These are phyloP conservation scores for Strigamia crassipes DNA, from an alignment of 2,888 invertebrate species.

Conservation along the genomic window DNA sequence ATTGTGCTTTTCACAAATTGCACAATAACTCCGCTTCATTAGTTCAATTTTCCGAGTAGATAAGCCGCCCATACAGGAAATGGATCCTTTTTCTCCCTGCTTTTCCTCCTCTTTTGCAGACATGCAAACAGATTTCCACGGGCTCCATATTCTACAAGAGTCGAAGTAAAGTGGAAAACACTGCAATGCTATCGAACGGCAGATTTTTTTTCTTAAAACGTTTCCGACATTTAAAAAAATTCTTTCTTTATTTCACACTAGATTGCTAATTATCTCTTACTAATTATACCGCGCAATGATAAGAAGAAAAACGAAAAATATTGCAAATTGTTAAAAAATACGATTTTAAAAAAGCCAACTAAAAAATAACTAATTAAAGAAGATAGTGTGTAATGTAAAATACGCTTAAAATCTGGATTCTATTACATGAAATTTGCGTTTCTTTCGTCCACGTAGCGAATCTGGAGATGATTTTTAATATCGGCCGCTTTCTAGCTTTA, in stretches of 20 bases:
- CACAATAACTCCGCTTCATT: conserved; percentile 25
- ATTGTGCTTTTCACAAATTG: conserved; percentile 24
- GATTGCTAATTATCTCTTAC: conserved; percentile 12
- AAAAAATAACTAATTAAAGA: too few species aligned
- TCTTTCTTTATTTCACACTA: background rate
- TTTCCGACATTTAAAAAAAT: too few species aligned
- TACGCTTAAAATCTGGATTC: too few species aligned
- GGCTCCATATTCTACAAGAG: background rate
- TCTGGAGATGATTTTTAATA: too few species aligned
- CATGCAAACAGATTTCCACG: conserved; percentile 3
- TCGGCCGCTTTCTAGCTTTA: too few species aligned
- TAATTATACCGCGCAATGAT: background rate
- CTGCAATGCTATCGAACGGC: background rate
- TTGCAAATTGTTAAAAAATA: background rate
- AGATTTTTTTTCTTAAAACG: too few species aligned
- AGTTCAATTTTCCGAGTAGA: conserved; percentile 42
- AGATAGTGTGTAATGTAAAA: too few species aligned
- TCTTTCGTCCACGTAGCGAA: too few species aligned
- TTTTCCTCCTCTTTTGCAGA: conserved; percentile 3
- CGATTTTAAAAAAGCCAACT: background rate
- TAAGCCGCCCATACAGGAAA: conserved; percentile 39
- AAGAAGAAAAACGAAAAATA: background rate
- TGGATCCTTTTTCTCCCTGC: background rate
- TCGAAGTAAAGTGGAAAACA: background rate
- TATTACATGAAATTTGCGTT: too few species aligned